Evolutionary conservation across 2,888 invertebrate species (phyloP), one percentile per base, ranked within the genome.

Genomic region (Stenichneumon culpator): DNA sequence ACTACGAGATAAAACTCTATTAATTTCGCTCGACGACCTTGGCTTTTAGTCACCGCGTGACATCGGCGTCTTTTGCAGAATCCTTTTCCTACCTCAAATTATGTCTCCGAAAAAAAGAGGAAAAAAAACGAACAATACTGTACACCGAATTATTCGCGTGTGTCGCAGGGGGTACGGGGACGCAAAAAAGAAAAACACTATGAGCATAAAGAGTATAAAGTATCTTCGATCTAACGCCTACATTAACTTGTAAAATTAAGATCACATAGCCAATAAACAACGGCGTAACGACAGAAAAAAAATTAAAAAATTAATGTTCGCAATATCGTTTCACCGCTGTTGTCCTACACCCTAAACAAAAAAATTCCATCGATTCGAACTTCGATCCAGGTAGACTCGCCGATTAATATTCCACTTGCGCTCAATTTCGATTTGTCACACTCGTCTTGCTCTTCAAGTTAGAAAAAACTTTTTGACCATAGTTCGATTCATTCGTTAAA

Each of bases 221-320:
- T 80, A 77, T 77, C 65, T 52, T 75, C 82, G 74, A 79, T 54
- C 47, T 68, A 81, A 78, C 60, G 73, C 52, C 63, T 79, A 70
- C 69, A 32, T 79, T 70, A 82, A 82, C 74, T 50, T 57, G 54
- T 84, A 69, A 82, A 79, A 82, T 84, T 84, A 84, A 73, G 82
- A 84, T 84, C 84, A 84, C 84, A 84, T 84, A 81, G 84, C 81
- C 84, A 74, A 84, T 84, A 84, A 82, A 82, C 78, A 32, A 74
- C 39, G 79, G 25, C 65, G 54, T 32, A 25, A 36, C 80, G 79
- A 67, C 63, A 52, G 54, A 39, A 60, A 75, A 52, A 63, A 63
- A 32, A 32, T 1, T 32, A 32, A 9, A 54, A 54, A 54, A 54
- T 54, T 47, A 52, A 68, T 39, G 44, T 22, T 68, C 73, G 54